Base-by-base conservation (phyloP, 2,797 vertebrate genomes). In the Microtus obscurus region DNA sequence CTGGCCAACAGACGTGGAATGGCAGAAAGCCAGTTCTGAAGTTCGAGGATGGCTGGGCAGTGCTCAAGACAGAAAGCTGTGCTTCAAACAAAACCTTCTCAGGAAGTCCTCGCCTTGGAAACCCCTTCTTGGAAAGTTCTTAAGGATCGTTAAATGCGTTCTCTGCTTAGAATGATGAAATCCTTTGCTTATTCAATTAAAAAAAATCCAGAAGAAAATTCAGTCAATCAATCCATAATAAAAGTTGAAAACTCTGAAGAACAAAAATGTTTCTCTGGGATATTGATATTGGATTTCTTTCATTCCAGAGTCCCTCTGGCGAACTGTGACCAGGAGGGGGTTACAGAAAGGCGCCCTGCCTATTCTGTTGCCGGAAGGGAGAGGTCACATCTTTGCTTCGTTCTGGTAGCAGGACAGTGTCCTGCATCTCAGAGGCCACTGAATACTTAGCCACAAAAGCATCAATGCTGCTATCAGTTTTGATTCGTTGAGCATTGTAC, bases 201-300 rank as follows among this genome's bases (percentile, higher is more conserved):
- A 19, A 85, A 95, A 92, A 65, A 29, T 8, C 48, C 77, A 43
- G 56, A 86, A 56, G 87, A 93, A 90, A 74, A 90, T 71, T 81
- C 82, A 69, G 27, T 12, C 2, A 43, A 1, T 65, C 81, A 67
- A 67, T 91, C 43, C 19, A 73, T 48, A 34, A 73, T 45, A 63
- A 88, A 77, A 76, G 40, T 29, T 53, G 45, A 90, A 90, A 90
- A 78, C 2, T 29, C 31, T 40, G n/a, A 74, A 56, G 73, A 91
- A 14, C 5, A 40, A 59, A 34, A 0, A 1, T 6, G 23, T 77
- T 77, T 90, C 56, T 76, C 89, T 81, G 19, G 34, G 80, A 45
- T 31, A 87, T 34, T 81, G 87, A 40, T n/a, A 10, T 6, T 37
- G 34, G 76, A 27, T 17, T 63, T 82, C n/a, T 61, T 53, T 92